These are phyloP conservation scores for Pocota personata DNA, from an alignment of 2,888 invertebrate species.

Conservation along the genomic window DNA sequence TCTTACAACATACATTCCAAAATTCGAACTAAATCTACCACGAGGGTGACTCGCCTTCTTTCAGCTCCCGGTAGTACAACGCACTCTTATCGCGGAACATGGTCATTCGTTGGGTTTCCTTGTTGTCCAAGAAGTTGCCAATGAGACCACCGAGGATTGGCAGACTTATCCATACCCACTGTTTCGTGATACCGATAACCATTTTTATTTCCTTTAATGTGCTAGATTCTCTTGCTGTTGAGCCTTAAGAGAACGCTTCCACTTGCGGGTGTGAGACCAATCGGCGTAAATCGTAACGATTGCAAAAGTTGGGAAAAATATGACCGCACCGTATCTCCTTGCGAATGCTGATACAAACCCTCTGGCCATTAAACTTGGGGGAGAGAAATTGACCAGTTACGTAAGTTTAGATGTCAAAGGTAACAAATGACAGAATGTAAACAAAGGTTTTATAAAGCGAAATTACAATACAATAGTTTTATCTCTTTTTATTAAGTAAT, in stretches of 20 bases:
- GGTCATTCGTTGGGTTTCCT: slow-evolving; percentile 89
- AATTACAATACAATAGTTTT: not conserved
- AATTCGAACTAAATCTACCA: slow-evolving; percentile 83
- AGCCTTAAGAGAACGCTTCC: slow-evolving; percentile 84
- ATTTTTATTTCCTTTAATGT: slow-evolving; percentile 74
- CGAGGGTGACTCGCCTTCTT: slow-evolving; percentile 88
- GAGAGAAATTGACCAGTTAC: slow-evolving; percentile 34
- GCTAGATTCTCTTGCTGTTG: slow-evolving; percentile 78
- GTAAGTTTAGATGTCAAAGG: slow-evolving; percentile 37
- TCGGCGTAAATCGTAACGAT: slow-evolving; percentile 87
- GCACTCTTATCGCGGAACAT: slow-evolving; percentile 91
- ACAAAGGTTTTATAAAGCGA: not conserved
- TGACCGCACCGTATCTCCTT: slow-evolving; percentile 87
- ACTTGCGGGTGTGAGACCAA: slow-evolving; percentile 88
- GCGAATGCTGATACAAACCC: slow-evolving; percentile 82
- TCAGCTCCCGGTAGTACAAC: slow-evolving; percentile 87
- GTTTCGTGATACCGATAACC: slow-evolving; percentile 84
- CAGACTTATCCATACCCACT: slow-evolving; percentile 83
- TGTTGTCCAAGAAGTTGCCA: slow-evolving; percentile 87
- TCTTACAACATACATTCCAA: slow-evolving; percentile 21
- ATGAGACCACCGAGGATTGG: slow-evolving; percentile 85
- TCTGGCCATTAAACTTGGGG: slow-evolving; percentile 77
- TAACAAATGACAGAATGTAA: not conserved
- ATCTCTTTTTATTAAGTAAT: not conserved
- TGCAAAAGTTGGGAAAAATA: slow-evolving; percentile 87